Percentiles rank a stretch among this genome's conserved stretches.
phyloP scores from a whole-genome alignment of 1,140 invertebrate genomes.

The Sycobia sp. region DNA sequence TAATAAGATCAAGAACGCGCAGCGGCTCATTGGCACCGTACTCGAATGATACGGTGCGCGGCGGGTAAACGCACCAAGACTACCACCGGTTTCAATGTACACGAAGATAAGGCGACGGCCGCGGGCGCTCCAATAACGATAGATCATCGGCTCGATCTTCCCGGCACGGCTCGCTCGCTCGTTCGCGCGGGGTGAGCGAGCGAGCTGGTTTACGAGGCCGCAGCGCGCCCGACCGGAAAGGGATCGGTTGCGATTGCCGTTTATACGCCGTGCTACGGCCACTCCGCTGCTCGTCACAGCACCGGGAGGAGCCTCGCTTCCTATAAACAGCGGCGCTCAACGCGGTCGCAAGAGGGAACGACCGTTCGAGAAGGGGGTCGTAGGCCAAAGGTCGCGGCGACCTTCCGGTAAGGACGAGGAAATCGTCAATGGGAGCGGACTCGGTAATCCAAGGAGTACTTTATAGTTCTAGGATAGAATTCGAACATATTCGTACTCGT shows the following conservation, averaged over 20 bases:
- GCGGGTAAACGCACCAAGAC: neutral
- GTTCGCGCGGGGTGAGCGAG: neutral
- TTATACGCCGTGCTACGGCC: too few relatives aligned
- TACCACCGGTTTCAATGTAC: slow-evolving; percentile 5
- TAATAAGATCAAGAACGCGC: slow-evolving; percentile 13
- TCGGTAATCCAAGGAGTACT: too few relatives aligned
- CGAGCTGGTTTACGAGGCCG: slow-evolving; percentile 3
- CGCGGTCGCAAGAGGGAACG: too few relatives aligned
- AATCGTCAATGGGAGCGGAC: too few relatives aligned
- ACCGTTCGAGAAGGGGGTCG: too few relatives aligned
- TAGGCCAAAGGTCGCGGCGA: too few relatives aligned
- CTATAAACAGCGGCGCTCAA: neutral
- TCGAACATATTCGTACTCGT: too few relatives aligned
- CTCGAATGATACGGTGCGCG: neutral
- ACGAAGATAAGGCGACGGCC: neutral
- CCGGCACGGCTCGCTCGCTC: too few relatives aligned
- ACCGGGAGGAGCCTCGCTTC: neutral
- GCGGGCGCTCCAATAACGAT: slow-evolving; percentile 16
- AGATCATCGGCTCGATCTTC: slow-evolving; percentile 4
- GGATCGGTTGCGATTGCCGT: too few relatives aligned
- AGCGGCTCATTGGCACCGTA: slow-evolving; percentile 4
- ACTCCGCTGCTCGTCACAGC: neutral
- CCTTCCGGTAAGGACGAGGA: too few relatives aligned
- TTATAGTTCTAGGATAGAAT: too few relatives aligned
- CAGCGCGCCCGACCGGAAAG: too few relatives aligned